Conservation (phyloP, 2,113 vertebrate species). For the Plecturocebus donacophilus region DNA sequence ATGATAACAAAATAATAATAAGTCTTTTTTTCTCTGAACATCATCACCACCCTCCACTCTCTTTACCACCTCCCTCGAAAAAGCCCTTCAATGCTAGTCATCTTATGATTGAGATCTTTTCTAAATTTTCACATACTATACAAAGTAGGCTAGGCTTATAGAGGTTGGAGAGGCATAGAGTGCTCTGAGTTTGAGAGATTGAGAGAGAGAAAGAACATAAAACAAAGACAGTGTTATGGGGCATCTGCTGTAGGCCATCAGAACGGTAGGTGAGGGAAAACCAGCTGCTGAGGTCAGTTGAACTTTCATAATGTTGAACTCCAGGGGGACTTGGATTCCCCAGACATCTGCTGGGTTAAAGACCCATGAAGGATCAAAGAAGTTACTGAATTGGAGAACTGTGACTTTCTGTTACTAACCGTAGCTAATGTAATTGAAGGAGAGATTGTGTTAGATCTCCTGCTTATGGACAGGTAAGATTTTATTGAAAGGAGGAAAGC, state of each 20-base stretch:
- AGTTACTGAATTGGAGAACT: slow-evolving; percentile 65
- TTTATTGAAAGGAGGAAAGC: slow-evolving; percentile 59
- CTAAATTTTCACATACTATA: not conserved
- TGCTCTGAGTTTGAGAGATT: not conserved
- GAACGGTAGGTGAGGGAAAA: slow-evolving; percentile 65
- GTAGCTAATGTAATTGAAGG: slow-evolving; percentile 61
- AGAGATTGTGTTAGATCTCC: slow-evolving; percentile 49
- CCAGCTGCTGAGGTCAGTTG: slow-evolving; percentile 74
- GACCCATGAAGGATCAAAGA: slow-evolving; percentile 75
- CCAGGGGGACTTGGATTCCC: slow-evolving; percentile 61
- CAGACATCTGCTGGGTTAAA: slow-evolving; percentile 77
- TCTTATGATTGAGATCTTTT: not conserved
- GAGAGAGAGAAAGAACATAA: not conserved
- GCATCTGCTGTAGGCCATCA: slow-evolving; percentile 58
- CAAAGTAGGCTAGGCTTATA: not conserved
- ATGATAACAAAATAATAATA: not conserved
- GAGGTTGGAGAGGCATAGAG: not conserved
- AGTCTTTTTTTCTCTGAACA: not conserved
- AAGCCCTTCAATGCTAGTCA: not conserved
- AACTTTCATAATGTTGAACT: slow-evolving; percentile 72
- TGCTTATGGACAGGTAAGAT: slow-evolving; percentile 66
- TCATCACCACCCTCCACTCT: not conserved
- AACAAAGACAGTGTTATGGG: slow-evolving; percentile 48
- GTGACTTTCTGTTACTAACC: slow-evolving; percentile 50
- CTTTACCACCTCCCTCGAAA: not conserved